Conservation (phyloP, 2,888 invertebrate genomes). For the Acrocera orbiculus region DNA sequence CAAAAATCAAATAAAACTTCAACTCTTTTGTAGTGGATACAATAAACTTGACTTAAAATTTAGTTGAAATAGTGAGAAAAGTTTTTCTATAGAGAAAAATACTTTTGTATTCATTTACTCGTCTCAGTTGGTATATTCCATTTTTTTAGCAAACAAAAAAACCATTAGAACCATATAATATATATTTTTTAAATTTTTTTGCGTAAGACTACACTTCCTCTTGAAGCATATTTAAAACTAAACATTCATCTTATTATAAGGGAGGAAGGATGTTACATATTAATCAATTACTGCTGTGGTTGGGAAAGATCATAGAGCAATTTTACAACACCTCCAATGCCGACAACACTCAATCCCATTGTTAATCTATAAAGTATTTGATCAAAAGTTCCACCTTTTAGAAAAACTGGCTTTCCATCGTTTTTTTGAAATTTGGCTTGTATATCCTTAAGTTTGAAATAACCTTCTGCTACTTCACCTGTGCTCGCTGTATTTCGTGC, state of each 20-base stretch:
- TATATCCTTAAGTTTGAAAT: conserved; percentile 12
- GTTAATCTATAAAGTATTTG: conserved; percentile 31
- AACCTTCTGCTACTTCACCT: conserved; percentile 12
- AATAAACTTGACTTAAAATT: no score
- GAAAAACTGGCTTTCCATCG: conserved; percentile 34
- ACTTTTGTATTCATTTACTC: no score
- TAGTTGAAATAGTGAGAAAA: no score
- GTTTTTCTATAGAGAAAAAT: no score
- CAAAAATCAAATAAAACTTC: no score
- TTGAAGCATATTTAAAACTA: conserved; percentile 7
- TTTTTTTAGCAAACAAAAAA: no score
- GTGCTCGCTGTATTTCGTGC: not conserved
- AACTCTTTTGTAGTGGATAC: no score
- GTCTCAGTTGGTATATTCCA: no score
- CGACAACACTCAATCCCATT: conserved; percentile 22
- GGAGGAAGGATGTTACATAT: not conserved
- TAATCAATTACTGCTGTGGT: not conserved
- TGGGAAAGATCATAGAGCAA: conserved; percentile 17
- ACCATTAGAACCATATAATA: no score
- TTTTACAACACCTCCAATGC: conserved; percentile 21
- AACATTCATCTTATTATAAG: not conserved
- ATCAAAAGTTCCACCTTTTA: conserved; percentile 34
- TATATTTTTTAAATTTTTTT: no score
- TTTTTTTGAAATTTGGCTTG: conserved; percentile 24
- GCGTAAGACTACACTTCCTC: no score